Percentiles rank a stretch among this genome's conserved stretches.
Conservation (phyloP, 2,113 vertebrate genomes). For the Spilogale gracilis region DNA sequence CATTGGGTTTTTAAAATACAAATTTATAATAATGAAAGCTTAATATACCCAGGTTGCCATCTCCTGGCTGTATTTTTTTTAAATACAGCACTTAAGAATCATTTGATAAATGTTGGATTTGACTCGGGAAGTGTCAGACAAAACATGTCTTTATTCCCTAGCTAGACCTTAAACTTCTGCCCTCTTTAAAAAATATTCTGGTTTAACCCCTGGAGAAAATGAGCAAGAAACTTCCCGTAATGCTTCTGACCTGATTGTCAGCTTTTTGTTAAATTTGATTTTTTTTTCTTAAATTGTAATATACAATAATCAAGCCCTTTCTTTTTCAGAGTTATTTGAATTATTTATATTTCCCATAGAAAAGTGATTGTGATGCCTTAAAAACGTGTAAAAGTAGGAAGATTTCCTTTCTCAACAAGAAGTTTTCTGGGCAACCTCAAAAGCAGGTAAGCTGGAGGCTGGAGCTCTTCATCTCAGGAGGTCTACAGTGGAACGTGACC, state of each 20-base stretch:
- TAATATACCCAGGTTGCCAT: conserved; percentile 70
- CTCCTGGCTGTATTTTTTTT: conserved; percentile 37
- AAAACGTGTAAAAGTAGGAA: conserved; percentile 64
- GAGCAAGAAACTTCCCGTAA: conserved; percentile 68
- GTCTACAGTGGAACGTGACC: neutral
- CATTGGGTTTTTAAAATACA: conserved; percentile 75
- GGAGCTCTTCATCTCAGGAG: neutral
- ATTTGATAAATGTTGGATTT: conserved; percentile 79
- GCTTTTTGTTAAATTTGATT: conserved; percentile 63
- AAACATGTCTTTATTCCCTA: conserved; percentile 83
- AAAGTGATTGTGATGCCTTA: conserved; percentile 65
- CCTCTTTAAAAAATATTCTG: conserved; percentile 71
- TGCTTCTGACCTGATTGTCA: conserved; percentile 67
- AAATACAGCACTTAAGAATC: conserved; percentile 72
- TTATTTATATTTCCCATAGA: conserved; percentile 79
- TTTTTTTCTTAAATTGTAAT: conserved; percentile 69
- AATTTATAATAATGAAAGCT: conserved; percentile 76
- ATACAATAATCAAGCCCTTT: conserved; percentile 74
- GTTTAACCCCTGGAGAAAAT: conserved; percentile 79
- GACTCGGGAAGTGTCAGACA: conserved; percentile 80
- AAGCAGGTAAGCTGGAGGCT: conserved; percentile 59
- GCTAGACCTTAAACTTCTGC: conserved; percentile 82
- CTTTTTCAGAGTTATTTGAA: conserved; percentile 78
- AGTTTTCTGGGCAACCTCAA: neutral
- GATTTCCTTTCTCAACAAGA: conserved; percentile 27